Evolutionary conservation across 2,888 invertebrate genomes (phyloP).

Genomic region (Melikaiella ostensackeni): DNA sequence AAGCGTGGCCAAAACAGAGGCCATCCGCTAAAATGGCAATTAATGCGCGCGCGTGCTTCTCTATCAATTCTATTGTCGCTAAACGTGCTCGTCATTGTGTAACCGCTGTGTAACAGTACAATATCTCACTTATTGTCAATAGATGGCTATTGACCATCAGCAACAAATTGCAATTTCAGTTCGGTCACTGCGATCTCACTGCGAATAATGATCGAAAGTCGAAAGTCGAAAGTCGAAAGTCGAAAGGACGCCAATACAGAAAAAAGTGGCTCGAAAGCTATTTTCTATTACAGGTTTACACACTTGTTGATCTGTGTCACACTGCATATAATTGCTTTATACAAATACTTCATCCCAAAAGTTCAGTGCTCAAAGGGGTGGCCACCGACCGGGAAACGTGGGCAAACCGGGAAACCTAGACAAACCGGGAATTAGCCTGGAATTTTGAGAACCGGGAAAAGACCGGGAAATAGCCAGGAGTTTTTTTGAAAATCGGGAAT

Average conservation of each 20-base stretch:
- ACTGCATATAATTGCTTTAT: background rate
- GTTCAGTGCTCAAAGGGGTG: no score
- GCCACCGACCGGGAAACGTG: no score
- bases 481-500: no score
- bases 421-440: no score
- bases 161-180: background rate
- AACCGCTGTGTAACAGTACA: constrained; percentile 5
- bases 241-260: constrained; percentile 13
- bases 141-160: background rate
- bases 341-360: background rate
- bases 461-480: no score
- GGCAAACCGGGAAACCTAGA: no score
- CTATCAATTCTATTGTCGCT: constrained; percentile 19
- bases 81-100: constrained; percentile 7
- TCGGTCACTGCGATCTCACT: constrained; percentile 14
- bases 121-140: background rate
- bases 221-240: constrained; percentile 34
- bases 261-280: constrained; percentile 24
- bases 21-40: constrained; percentile 62
- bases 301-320: constrained; percentile 6
- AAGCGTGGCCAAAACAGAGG: constrained; percentile 61
- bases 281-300: constrained; percentile 10
- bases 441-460: no score
- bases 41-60: constrained; percentile 47
- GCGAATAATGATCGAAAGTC: constrained; percentile 16